Base-by-base conservation (phyloP, 2,888 invertebrate genomes). In the Nomada ferruginata region DNA sequence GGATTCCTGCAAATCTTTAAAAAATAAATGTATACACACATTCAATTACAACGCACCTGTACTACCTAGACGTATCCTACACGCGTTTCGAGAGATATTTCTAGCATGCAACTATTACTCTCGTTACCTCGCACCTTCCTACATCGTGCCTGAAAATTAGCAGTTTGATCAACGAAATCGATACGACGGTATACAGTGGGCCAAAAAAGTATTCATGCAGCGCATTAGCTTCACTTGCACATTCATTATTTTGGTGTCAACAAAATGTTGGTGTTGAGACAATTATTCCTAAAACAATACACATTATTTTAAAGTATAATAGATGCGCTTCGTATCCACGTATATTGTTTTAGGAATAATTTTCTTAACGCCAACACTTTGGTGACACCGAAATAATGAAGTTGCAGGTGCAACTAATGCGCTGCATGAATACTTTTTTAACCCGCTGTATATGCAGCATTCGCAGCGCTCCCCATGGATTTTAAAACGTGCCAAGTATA, bases 1-100 rank as follows among this genome's bases (percentile, higher is more conserved):
- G 71, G 75, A 75, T 69, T 71, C 66, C 66, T 76, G 50, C 29
- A 70, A 47, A 70, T 71, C 74, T 76, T 57, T 65, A 68, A 75
- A 87, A 81, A 85, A 87, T 79, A 82, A 65, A 77, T 76, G 61
- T 53, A 53, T 36, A 36, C 36, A 36, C 7, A 5, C 36, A 36
- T 36, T 53, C n/a, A 18, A 53, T 53, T 53, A 2, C n/a, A 53
- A 53, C 53, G 53, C 10, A 20, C 20, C 5, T 53, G 53, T 11
- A 11, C n/a, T 10, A 2, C n/a, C 20, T 9, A 53, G 20, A 20
- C 9, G 57, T 23, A 4, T 15, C 57, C 20, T 3, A 23, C 61
- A 5, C 5, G 18, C 20, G 26, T 52, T n/a, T 44, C n/a, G 20
- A 9, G 0, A 29, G 11, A 11, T 26, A 13, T 29, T 29, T 29